Base-by-base conservation (phyloP, 2,888 invertebrate species). In the Vannuccia rotundouncinata region DNA sequence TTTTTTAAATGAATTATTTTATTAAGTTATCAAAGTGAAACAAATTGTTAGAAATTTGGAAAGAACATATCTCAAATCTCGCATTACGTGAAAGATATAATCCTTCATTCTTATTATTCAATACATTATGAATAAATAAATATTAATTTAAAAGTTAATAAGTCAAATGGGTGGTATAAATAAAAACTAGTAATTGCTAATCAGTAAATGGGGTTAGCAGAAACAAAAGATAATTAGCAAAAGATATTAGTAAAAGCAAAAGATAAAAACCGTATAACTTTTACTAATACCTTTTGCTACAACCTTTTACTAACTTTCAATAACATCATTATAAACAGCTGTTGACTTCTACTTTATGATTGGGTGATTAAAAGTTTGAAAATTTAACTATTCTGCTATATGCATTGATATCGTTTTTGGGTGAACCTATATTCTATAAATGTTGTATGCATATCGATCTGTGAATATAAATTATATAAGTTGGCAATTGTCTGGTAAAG, bases 391-490 rank as follows among this genome's bases (percentile, higher is more conserved):
- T 45, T 45, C 45, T 45, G 45, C 45, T 45, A 17, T 45, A 45
- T 45, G 45, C 45, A 45, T 45, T 45, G 45, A 45, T 45, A 45
- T 45, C 45, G 45, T 45, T 45, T 45, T 45, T 45, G 5, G 45
- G 45, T 45, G 45, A 10, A 45, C 45, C 45, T 45, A 45, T n/a
- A n/a, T n/a, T n/a, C 45, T 45, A 45, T 17, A 45, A 45, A 45
- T 45, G 45, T 45, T 45, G 45, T 45, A 45, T 45, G 45, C 45
- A 45, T 45, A 45, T 45, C 66, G 66, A 27, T 66, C 66, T 66
- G 22, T 66, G 66, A 66, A 66, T 27, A 66, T 22, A 66, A 66
- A 27, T 66, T 66, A 17, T 22, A 27, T 27, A 66, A 66, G 13
- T 66, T 66, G 66, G n/a, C n/a, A n/a, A n/a, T n/a, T n/a, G n/a